Conservation (phyloP, 1,140 invertebrate genomes). For the Anoplolepis gracilipes region DNA sequence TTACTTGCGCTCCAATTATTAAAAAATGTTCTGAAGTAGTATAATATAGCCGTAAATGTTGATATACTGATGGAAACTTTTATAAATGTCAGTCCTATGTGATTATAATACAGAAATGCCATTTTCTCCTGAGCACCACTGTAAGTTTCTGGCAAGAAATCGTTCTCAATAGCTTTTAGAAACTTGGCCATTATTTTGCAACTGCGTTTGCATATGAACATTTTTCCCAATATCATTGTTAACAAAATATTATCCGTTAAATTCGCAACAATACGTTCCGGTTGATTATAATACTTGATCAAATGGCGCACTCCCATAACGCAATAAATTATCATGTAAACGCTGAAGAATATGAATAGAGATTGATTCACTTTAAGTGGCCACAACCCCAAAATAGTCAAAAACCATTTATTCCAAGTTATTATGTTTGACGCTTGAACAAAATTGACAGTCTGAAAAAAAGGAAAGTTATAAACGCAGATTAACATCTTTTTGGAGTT, state of each 20-base stretch:
- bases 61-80: neutral
- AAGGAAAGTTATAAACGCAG: neutral
- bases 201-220: neutral
- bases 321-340: constrained; percentile 30
- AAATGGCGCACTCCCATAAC: constrained; percentile 18
- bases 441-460: neutral
- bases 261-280: constrained; percentile 25
- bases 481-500: no score
- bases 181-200: constrained; percentile 4
- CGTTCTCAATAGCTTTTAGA: constrained; percentile 9
- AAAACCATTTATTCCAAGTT: constrained; percentile 48
- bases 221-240: constrained; percentile 19
- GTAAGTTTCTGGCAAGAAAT: constrained; percentile 2
- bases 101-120: constrained; percentile 17
- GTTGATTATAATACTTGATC: neutral
- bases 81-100: neutral
- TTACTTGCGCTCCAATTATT: constrained; percentile 15
- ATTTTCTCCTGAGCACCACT: neutral
- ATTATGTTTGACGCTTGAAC: neutral
- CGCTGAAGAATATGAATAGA: neutral
- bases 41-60: neutral
- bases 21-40: neutral
- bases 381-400: constrained; percentile 39
- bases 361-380: constrained; percentile 16
- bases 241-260: constrained; percentile 36